These are phyloP conservation scores for Temnothorax longispinosus DNA, from an alignment of 1,140 invertebrate genomes.

Conservation along the genomic window DNA sequence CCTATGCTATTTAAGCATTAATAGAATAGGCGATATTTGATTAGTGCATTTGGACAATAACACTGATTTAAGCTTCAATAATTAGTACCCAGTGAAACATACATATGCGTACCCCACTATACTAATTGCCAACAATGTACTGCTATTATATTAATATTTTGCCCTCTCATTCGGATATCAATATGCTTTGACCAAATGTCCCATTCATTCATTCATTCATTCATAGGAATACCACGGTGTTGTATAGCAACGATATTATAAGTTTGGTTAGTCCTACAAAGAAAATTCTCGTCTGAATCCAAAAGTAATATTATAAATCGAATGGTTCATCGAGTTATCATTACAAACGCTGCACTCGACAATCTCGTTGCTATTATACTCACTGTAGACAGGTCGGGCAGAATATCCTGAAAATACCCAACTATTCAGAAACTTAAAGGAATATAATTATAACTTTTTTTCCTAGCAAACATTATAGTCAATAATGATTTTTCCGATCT, in stretches of 20 bases:
- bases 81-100: conserved; percentile 76
- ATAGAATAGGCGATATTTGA: conserved; percentile 66
- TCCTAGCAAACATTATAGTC: conserved; percentile 42
- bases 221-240: conserved; percentile 75
- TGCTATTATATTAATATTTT: conserved; percentile 86
- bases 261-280: conserved; percentile 84
- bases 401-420: conserved; percentile 87
- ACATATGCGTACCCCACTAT: conserved; percentile 74
- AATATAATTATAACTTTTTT: conserved; percentile 48
- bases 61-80: conserved; percentile 63
- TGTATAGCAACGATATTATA: conserved; percentile 74
- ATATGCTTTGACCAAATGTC: conserved; percentile 78
- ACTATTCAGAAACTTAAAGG: conserved; percentile 80
- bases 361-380: conserved; percentile 84
- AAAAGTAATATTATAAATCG: conserved; percentile 75
- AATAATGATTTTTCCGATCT: conserved; percentile 12
- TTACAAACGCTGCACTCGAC: conserved; percentile 84
- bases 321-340: conserved; percentile 78
- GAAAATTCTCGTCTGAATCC: conserved; percentile 75
- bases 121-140: conserved; percentile 71
- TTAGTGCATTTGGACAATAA: conserved; percentile 72
- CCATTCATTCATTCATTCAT: conserved; percentile 73
- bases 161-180: conserved; percentile 84
- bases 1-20: conserved; percentile 68
- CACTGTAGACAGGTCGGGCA: conserved; percentile 86